Conservation (phyloP, 2,888 invertebrate genomes). For the Cryptocephalus primarius region DNA sequence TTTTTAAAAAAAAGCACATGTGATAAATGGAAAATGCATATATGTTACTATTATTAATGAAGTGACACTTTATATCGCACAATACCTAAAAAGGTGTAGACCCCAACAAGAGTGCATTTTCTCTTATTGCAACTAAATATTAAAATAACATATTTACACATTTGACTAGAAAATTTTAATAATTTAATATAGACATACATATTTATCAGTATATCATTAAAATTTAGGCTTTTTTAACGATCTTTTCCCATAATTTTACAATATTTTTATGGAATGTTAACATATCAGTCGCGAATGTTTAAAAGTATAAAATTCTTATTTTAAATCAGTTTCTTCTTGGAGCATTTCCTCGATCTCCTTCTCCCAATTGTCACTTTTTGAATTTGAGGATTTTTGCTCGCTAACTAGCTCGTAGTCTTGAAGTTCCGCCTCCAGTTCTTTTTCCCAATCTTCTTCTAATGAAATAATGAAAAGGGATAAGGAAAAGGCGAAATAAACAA, state of each 20-base stretch:
- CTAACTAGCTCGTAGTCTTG: conserved; percentile 89
- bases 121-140: background rate
- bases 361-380: conserved; percentile 35
- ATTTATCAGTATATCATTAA: too few species aligned
- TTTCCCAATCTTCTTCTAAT: conserved; percentile 83
- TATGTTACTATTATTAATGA: background rate
- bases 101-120: conserved; percentile 3
- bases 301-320: conserved; percentile 20
- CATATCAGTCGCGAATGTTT: conserved; percentile 9
- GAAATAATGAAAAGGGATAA: conserved; percentile 10
- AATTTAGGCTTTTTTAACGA: too few species aligned
- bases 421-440: conserved; percentile 87
- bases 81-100: conserved; percentile 11
- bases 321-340: conserved; percentile 32
- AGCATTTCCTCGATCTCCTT: conserved; percentile 36
- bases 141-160: background rate
- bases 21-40: conserved; percentile 11
- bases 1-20: conserved; percentile 6
- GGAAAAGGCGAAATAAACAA: conserved; percentile 20
- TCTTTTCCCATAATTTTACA: too few species aligned
- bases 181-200: too few species aligned
- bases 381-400: conserved; percentile 41
- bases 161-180: too few species aligned
- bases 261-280: background rate
- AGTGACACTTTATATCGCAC: background rate